Evolutionary conservation across 2,888 invertebrate species (phyloP).

Genomic region (Clistopyga incitator): DNA sequence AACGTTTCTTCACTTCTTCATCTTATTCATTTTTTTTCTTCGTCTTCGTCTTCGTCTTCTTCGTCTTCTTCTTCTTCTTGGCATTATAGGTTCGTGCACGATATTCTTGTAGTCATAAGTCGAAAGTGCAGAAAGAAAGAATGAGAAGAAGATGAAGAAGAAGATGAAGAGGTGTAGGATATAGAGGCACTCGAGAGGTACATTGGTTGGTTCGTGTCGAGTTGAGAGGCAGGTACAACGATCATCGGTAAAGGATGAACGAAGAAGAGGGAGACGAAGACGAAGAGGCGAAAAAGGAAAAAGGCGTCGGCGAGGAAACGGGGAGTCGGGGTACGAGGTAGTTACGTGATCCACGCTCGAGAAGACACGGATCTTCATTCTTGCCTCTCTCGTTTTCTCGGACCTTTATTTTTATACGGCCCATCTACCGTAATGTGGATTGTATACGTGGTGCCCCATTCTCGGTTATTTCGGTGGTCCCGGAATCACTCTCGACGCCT

Average conservation of each 20-base stretch:
- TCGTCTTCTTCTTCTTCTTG: slow-evolving; percentile 11
- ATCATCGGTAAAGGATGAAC: slow-evolving; percentile 68
- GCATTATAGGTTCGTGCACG: slow-evolving; percentile 29
- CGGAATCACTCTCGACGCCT: slow-evolving; percentile 68
- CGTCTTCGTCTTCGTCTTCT: no score
- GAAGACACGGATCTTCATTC: slow-evolving; percentile 75
- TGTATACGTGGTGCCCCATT: slow-evolving; percentile 11
- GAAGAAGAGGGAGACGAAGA: slow-evolving; percentile 32
- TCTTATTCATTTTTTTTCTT: slow-evolving; percentile 44
- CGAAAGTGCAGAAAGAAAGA: slow-evolving; percentile 45
- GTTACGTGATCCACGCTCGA: slow-evolving; percentile 77
- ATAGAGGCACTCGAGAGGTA: slow-evolving; percentile 60
- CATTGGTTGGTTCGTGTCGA: slow-evolving; percentile 66
- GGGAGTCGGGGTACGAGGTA: slow-evolving; percentile 64
- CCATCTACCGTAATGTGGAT: slow-evolving; percentile 61
- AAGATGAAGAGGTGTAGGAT: slow-evolving; percentile 38
- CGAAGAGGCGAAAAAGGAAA: slow-evolving; percentile 22
- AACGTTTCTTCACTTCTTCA: slow-evolving; percentile 32
- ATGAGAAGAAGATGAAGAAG: slow-evolving; percentile 35
- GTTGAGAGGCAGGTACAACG: slow-evolving; percentile 67
- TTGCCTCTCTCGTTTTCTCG: slow-evolving; percentile 54
- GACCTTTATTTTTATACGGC: slow-evolving; percentile 67
- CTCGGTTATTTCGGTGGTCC: slow-evolving; percentile 61
- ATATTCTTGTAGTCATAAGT: slow-evolving; percentile 58
- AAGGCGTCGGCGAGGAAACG: slow-evolving; percentile 57